Conservation (phyloP, 2,797 vertebrate species). For the Crenichthys baileyi region DNA sequence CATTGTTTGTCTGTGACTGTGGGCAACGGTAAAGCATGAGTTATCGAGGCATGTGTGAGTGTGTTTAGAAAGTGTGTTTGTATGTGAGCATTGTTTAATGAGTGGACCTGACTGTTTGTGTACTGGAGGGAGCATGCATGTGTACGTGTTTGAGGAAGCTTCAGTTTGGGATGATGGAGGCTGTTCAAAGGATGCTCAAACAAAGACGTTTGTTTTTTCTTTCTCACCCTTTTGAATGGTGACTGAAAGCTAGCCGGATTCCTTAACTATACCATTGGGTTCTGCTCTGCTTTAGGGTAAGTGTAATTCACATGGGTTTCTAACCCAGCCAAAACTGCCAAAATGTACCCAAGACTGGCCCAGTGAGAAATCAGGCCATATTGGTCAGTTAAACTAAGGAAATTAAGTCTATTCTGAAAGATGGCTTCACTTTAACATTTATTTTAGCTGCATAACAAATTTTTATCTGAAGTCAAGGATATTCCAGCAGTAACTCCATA, state of each 20-base stretch:
- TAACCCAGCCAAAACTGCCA: slow-evolving; percentile 80
- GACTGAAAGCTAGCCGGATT: slow-evolving; percentile 78
- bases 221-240: slow-evolving; percentile 76
- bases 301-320: slow-evolving; percentile 69
- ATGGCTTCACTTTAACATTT: slow-evolving; percentile 14
- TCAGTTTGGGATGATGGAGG: slow-evolving; percentile 73
- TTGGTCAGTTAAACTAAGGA: slow-evolving; percentile 44
- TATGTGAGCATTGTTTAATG: slow-evolving; percentile 70
- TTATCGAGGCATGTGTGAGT: slow-evolving; percentile 78
- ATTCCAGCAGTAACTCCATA: slow-evolving; percentile 13
- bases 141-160: slow-evolving; percentile 52
- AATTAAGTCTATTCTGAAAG: slow-evolving; percentile 33
- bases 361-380: slow-evolving; percentile 64
- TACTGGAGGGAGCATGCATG: slow-evolving; percentile 44
- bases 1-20: slow-evolving; percentile 87
- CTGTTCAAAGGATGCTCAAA: slow-evolving; percentile 81
- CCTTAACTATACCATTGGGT: slow-evolving; percentile 74
- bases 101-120: slow-evolving; percentile 64
- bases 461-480: slow-evolving; percentile 14
- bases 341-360: slow-evolving; percentile 45
- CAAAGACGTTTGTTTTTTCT: slow-evolving; percentile 73
- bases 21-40: slow-evolving; percentile 85
- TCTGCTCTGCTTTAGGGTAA: slow-evolving; percentile 75
- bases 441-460: slow-evolving; percentile 14
- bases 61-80: slow-evolving; percentile 79